These are phyloP conservation scores for Amniataba percoides DNA, from an alignment of 2,797 vertebrate genomes.

Conservation along the genomic window DNA sequence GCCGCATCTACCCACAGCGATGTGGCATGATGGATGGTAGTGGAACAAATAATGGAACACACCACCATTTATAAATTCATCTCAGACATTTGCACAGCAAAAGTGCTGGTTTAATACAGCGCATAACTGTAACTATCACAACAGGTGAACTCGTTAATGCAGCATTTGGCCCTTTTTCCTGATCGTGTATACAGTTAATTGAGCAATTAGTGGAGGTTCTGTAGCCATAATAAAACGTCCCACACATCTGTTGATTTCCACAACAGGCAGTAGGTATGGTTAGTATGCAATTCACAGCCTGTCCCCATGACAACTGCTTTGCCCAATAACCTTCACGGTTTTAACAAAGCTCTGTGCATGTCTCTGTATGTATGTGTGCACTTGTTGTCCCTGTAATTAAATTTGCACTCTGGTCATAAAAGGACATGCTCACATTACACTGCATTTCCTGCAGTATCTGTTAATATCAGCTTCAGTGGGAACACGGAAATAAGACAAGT, in stretches of 20 bases:
- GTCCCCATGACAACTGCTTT: constrained; percentile 51
- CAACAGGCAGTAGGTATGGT: constrained; percentile 40
- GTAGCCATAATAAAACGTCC: constrained; percentile 39
- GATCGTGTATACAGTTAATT: constrained; percentile 49
- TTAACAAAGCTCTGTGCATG: constrained; percentile 2
- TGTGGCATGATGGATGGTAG: not conserved
- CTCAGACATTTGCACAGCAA: constrained; percentile 13
- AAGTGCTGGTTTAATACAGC: constrained; percentile 2
- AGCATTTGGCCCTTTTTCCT: constrained; percentile 36
- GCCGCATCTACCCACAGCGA: not conserved
- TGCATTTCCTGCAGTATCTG: constrained; percentile 31
- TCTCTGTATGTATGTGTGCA: not conserved
- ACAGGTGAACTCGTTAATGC: constrained; percentile 50
- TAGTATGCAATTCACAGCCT: constrained; percentile 48
- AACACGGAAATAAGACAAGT: not conserved
- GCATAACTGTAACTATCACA: constrained; percentile 9
- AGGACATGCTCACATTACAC: constrained; percentile 39
- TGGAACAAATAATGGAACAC: not conserved
- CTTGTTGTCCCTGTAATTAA: constrained; percentile 41
- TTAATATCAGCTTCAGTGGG: constrained; percentile 26
- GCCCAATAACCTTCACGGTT: constrained; percentile 45
- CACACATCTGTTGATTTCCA: constrained; percentile 47
- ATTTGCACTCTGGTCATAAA: constrained; percentile 50
- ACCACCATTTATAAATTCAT: not conserved
- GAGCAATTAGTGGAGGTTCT: constrained; percentile 41